phyloP scores from a whole-genome alignment of 2,888 invertebrate genomes.

The Cryptus armator region DNA sequence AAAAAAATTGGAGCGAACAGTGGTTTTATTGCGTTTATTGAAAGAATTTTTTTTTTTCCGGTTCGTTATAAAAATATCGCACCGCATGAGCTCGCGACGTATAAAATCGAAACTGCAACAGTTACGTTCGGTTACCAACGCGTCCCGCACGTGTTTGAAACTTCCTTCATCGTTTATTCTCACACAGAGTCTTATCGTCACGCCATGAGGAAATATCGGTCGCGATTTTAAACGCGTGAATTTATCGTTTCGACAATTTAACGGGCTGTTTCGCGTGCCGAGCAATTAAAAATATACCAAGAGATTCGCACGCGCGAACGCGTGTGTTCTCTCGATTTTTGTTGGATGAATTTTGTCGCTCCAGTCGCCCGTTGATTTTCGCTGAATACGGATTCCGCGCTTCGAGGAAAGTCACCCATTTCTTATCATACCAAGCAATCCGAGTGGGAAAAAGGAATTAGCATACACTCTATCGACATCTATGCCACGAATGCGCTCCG shows the following conservation, averaged over 20 bases:
- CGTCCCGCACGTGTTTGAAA: neutral
- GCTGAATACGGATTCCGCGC: neutral
- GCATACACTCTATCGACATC: neutral
- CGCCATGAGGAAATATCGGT: slow-evolving; percentile 18
- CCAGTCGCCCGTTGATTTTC: neutral
- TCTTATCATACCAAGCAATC: neutral
- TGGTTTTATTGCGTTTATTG: no score
- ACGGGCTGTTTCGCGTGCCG: neutral
- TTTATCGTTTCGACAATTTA: slow-evolving; percentile 12
- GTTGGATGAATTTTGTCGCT: neutral
- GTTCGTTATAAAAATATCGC: no score
- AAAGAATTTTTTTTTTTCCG: neutral
- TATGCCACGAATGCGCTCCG: neutral
- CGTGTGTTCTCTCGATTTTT: neutral
- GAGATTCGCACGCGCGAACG: neutral
- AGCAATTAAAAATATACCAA: neutral
- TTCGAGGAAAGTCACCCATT: neutral
- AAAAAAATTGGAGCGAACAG: no score
- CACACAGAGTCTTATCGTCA: slow-evolving; percentile 5
- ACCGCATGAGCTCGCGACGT: no score
- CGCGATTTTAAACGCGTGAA: neutral
- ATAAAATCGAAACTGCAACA: no score
- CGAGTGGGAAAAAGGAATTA: neutral
- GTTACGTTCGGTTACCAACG: neutral
- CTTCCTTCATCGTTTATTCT: neutral